Base-by-base conservation (phyloP, 2,113 vertebrate species). In the Phainopepla nitens region DNA sequence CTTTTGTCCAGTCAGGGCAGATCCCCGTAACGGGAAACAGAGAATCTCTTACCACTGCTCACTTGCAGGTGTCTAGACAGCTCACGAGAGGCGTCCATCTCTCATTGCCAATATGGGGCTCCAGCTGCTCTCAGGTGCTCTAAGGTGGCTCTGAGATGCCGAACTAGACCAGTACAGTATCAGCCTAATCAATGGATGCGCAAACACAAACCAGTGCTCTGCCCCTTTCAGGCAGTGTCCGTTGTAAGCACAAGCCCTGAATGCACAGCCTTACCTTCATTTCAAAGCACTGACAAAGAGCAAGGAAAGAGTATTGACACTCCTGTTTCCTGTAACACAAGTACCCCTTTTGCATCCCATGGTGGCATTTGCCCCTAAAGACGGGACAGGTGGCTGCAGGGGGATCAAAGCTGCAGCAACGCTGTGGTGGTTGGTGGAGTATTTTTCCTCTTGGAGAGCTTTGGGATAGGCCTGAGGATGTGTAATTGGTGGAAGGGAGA, bases 31-130 rank as follows among this genome's bases (percentile, higher is more conserved):
- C 1, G 7, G 19, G 42, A 35, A 65, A 57, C 4, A 50, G n/a
- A 82, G 89, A 51, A 60, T 57, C 15, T 8, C 54, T 54, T 35
- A 13, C 23, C 15, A 19, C 24, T 0, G 0, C 21, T 42, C 0
- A 0, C 45, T 93, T 71, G 25, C 27, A 58, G 42, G 35, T 88
- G 16, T n/a, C 58, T 31, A 11, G 31, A 51, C 31, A 61, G 9
- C 50, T 65, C 50, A 50, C 2, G 14, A 54, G 53, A 78, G 4
- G 17, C 16, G 23, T 49, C 49, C 41, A 27, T 35, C 44, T 75
- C 39, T 62, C n/a, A 28, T 11, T 56, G 24, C 3, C 2, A 2
- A 17, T 44, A 11, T 23, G 11, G 9, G 15, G 27, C 24, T 58
- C 23, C 68, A 80, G 29, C 44, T 81, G 33, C 33, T 84, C 51